These are phyloP conservation scores for Chiloscyllium punctatum DNA, from an alignment of 2,797 vertebrate species.

Conservation along the genomic window DNA sequence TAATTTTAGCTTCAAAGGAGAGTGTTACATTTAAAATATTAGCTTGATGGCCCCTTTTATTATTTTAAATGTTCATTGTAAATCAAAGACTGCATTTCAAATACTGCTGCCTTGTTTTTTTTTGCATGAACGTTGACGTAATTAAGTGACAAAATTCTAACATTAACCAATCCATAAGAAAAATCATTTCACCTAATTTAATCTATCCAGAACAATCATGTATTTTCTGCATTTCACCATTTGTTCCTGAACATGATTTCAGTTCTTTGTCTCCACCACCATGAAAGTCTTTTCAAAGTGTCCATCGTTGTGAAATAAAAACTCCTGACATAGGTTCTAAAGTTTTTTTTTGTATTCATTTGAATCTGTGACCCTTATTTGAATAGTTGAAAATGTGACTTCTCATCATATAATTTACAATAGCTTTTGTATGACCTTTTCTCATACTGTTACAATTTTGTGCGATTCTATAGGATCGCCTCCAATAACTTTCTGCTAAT, in stretches of 20 bases:
- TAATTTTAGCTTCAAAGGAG: background rate
- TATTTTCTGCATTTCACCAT: background rate
- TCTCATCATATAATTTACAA: background rate
- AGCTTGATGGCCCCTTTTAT: background rate
- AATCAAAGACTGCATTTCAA: background rate
- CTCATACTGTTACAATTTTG: background rate
- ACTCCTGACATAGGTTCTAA: background rate
- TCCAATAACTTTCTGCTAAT: background rate
- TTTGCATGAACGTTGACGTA: background rate
- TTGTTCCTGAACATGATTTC: background rate
- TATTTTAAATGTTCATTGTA: background rate
- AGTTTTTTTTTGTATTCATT: background rate
- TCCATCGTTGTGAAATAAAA: background rate
- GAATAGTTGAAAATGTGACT: too few relatives aligned
- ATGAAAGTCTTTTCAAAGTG: background rate
- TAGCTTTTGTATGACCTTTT: background rate
- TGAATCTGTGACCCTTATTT: background rate
- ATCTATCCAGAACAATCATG: background rate
- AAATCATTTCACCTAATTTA: background rate
- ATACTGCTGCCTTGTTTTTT: too few relatives aligned
- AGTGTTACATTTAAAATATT: background rate
- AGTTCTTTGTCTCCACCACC: background rate
- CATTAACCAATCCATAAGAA: background rate
- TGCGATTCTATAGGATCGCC: background rate
- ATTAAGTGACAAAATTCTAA: background rate